These are phyloP conservation scores for Dryadula phaetusa DNA, from an alignment of 2,888 invertebrate species.

Conservation along the genomic window DNA sequence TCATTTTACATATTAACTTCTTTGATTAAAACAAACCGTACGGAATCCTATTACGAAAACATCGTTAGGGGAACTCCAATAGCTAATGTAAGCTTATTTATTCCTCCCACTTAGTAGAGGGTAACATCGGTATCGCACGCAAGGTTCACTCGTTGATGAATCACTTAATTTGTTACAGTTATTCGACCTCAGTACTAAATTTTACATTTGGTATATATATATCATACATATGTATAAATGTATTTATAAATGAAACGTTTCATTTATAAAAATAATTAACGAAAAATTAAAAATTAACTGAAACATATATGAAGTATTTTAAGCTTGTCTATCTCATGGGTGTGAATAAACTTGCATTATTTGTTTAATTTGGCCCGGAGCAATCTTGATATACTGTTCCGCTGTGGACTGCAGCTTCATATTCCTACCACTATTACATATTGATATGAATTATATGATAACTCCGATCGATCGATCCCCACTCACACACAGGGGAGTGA, in stretches of 20 bases:
- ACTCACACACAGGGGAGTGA: too few species aligned
- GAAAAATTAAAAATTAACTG: too few species aligned
- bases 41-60: slow-evolving; percentile 3
- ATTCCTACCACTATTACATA: too few species aligned
- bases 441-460: too few species aligned
- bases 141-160: slow-evolving; percentile 40
- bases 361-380: too few species aligned
- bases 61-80: slow-evolving; percentile 5
- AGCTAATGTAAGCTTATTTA: slow-evolving; percentile 35
- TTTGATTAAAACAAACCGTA: background rate
- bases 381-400: too few species aligned
- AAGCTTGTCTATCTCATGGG: too few species aligned
- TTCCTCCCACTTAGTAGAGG: slow-evolving; percentile 41
- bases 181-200: slow-evolving; percentile 29
- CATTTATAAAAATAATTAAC: too few species aligned
- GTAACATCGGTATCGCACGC: slow-evolving; percentile 42
- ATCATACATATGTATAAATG: slow-evolving; percentile 2
- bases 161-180: slow-evolving; percentile 42
- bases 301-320: too few species aligned
- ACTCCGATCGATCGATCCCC: too few species aligned
- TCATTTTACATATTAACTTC: background rate
- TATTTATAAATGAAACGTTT: background rate
- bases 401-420: too few species aligned
- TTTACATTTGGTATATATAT: slow-evolving; percentile 9
- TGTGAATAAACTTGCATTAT: too few species aligned